Evolutionary conservation across 1,140 invertebrate species (phyloP).

Genomic region (Callitettix versicolor): DNA sequence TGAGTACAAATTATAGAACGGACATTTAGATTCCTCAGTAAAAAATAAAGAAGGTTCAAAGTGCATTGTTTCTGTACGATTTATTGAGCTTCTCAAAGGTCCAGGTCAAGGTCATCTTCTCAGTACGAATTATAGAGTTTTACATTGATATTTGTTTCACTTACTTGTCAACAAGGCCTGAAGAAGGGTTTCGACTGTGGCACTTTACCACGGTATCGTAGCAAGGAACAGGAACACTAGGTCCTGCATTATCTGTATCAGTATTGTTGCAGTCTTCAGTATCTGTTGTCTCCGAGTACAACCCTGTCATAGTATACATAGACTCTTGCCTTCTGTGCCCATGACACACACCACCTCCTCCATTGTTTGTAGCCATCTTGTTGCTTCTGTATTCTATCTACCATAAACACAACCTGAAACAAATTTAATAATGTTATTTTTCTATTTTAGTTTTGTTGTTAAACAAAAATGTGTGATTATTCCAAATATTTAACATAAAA

Average conservation of each 20-base stretch:
- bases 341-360: slow-evolving; percentile 28
- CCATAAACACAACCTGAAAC: too few relatives aligned
- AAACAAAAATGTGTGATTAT: too few relatives aligned
- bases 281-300: slow-evolving; percentile 47
- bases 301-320: slow-evolving; percentile 77
- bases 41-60: too few relatives aligned
- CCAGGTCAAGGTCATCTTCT: too few relatives aligned
- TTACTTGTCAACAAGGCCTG: slow-evolving; percentile 53
- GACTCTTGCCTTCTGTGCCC: slow-evolving; percentile 64
- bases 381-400: background rate
- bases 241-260: slow-evolving; percentile 19
- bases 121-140: too few relatives aligned
- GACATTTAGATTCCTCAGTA: too few relatives aligned
- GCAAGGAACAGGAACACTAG: slow-evolving; percentile 26
- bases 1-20: too few relatives aligned
- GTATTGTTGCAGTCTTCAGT: slow-evolving; percentile 35
- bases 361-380: slow-evolving; percentile 23
- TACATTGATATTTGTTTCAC: too few relatives aligned
- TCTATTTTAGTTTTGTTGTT: too few relatives aligned
- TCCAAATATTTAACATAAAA: too few relatives aligned
- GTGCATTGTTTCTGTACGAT: background rate
- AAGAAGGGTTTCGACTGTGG: slow-evolving; percentile 63
- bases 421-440: too few relatives aligned
- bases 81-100: too few relatives aligned
- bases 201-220: slow-evolving; percentile 52